Evolutionary conservation across 2,888 invertebrate species (phyloP).

Genomic region (Torymus texanus): DNA sequence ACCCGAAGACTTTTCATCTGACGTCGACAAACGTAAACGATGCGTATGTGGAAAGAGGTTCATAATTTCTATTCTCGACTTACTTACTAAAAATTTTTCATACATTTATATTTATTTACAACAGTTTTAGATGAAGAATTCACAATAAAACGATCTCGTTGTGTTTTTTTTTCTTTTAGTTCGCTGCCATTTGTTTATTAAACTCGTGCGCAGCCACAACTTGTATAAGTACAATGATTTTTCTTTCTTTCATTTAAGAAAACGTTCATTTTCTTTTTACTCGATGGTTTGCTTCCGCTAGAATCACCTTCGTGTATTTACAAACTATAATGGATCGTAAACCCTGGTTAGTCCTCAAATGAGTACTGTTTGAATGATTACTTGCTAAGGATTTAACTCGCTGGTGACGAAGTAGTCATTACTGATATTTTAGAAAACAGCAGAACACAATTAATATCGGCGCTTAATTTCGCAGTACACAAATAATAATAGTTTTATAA

Average conservation of each 20-base stretch:
- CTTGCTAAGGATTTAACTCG: conserved; percentile 11
- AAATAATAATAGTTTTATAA: too few relatives aligned
- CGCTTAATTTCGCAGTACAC: too few relatives aligned
- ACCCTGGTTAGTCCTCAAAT: conserved; percentile 74
- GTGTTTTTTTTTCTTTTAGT: conserved; percentile 4
- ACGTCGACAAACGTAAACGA: conserved; percentile 25
- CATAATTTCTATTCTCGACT: conserved; percentile 47
- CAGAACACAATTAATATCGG: too few relatives aligned
- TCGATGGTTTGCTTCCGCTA: conserved; percentile 18
- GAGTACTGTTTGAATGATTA: conserved; percentile 39
- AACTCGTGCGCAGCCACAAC: conserved; percentile 4
- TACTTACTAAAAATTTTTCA: conserved; percentile 55
- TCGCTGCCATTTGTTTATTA: not conserved
- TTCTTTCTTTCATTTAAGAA: not conserved
- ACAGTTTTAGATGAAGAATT: conserved; percentile 42
- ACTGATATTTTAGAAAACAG: not conserved
- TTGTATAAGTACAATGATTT: conserved; percentile 23
- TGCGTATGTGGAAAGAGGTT: conserved; percentile 53
- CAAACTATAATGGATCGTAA: conserved; percentile 68
- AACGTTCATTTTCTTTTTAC: conserved; percentile 16
- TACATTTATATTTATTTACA: conserved; percentile 61
- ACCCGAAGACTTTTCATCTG: not conserved
- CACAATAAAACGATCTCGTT: conserved; percentile 45
- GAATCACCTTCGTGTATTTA: conserved; percentile 61
- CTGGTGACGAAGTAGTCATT: conserved; percentile 7